Base-by-base conservation (phyloP, 2,888 invertebrate species). In the Ditula angustiorana region DNA sequence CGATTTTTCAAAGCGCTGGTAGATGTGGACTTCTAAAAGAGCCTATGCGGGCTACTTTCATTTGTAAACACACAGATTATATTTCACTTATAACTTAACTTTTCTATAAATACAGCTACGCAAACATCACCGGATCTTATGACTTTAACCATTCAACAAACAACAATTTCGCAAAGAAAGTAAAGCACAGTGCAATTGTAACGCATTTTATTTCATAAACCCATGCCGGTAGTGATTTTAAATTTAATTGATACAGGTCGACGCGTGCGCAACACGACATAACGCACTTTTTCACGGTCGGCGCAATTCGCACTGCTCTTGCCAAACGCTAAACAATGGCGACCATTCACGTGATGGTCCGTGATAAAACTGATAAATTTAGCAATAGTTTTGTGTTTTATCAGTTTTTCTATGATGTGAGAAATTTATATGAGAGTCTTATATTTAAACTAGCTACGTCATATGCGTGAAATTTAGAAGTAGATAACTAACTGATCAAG, bases 221-320 rank as follows among this genome's bases (percentile, higher is more conserved):
- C 19, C 16, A n/a, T 50, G 10, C 37, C 28, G 49, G 49, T 50
- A 50, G 50, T 50, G 28, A 19, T 21, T 49, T 50, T 50, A 50
- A 50, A 19, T 41, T 19, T 10, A 41, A 41, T 50, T 30, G 19
- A 11, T 16, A 30, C 50, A 50, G 50, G 50, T 50, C 23, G 11
- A 5, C 23, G 46, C 50, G 21, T 50, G 30, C 30, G 50, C 30
- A 50, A 30, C 19, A 30, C n/a, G n/a, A 41, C 28, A 49, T 49
- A 28, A 49, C 28, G 49, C 41, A 19, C 41, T 41, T 49, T 49
- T 49, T 49, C 49, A 49, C 28, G 30, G 50, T 28, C 50, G 46
- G 23, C n/a, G 23, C 19, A 41, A 41, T 19, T 19, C 19, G 19
- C 19, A 41, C 41, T 41, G 41, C n/a, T 35, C 35, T 41, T 41